Evolutionary conservation across 2,113 vertebrate species (phyloP).

Genomic region (Heterocephalus glaber): DNA sequence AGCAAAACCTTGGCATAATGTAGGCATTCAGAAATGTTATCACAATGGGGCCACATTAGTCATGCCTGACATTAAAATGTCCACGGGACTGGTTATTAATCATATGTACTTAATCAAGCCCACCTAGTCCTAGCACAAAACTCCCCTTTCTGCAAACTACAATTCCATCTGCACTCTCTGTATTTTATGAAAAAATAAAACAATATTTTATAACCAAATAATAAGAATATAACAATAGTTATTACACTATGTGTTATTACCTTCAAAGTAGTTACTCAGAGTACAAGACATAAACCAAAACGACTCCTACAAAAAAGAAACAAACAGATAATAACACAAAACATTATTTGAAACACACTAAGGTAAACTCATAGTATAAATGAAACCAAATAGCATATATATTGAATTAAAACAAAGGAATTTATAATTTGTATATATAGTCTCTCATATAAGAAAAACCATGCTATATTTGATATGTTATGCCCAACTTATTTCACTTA

Average conservation of each 20-base stretch:
- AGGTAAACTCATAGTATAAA: neutral
- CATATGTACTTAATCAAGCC: neutral
- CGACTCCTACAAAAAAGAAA: neutral
- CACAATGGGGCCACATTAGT: neutral
- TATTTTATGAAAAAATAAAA: neutral
- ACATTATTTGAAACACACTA: neutral
- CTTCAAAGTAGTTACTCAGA: neutral
- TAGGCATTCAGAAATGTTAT: slow-evolving; percentile 12
- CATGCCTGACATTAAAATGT: neutral
- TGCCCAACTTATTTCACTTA: neutral
- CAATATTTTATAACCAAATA: neutral
- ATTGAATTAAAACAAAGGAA: neutral
- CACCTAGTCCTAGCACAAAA: neutral
- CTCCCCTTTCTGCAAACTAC: neutral
- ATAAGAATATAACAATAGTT: neutral
- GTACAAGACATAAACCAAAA: neutral
- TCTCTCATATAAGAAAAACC: neutral
- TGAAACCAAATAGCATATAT: neutral
- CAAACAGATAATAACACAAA: neutral
- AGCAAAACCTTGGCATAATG: neutral
- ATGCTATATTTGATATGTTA: neutral
- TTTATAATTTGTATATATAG: neutral
- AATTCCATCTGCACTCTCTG: neutral
- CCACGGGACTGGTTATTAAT: neutral
- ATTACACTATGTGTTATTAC: neutral